phyloP scores from a whole-genome alignment of 2,797 vertebrate genomes.

The Dendrocincla fuliginosa region DNA sequence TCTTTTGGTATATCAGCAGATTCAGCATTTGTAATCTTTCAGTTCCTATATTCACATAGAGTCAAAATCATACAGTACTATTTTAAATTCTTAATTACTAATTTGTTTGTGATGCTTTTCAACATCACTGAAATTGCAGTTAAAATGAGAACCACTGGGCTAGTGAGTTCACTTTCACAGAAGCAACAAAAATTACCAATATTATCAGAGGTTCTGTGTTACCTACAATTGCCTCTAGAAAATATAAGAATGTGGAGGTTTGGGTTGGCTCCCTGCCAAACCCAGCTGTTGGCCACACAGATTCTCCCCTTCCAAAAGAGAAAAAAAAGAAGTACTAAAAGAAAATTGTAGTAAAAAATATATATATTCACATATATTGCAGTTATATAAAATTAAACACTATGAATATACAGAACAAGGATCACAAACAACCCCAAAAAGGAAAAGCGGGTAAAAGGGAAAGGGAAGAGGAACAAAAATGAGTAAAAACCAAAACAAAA shows the following conservation, averaged over 20 bases:
- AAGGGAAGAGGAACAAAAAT: too few species aligned
- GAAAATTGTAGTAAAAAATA: too few species aligned
- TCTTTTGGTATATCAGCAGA: background rate
- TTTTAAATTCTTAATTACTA: background rate
- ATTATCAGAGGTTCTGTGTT: background rate
- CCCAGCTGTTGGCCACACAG: too few species aligned
- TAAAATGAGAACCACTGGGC: background rate
- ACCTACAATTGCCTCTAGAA: background rate
- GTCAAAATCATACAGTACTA: background rate
- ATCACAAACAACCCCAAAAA: too few species aligned
- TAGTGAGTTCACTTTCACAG: background rate
- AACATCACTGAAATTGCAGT: background rate
- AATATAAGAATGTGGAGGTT: background rate
- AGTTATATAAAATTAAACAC: too few species aligned
- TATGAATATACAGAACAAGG: too few species aligned
- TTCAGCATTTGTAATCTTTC: background rate
- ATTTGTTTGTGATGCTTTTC: background rate
- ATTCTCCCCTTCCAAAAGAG: too few species aligned
- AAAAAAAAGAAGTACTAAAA: too few species aligned
- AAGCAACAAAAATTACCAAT: background rate
- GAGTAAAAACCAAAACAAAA: too few species aligned
- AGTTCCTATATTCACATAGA: background rate
- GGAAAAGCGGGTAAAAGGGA: too few species aligned
- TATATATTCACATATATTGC: too few species aligned
- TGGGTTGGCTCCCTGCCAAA: too few species aligned